Evolutionary conservation across 2,113 vertebrate genomes (phyloP), one percentile per base, ranked within the genome.

Genomic region (Brachyhypopomus occidentalis): DNA sequence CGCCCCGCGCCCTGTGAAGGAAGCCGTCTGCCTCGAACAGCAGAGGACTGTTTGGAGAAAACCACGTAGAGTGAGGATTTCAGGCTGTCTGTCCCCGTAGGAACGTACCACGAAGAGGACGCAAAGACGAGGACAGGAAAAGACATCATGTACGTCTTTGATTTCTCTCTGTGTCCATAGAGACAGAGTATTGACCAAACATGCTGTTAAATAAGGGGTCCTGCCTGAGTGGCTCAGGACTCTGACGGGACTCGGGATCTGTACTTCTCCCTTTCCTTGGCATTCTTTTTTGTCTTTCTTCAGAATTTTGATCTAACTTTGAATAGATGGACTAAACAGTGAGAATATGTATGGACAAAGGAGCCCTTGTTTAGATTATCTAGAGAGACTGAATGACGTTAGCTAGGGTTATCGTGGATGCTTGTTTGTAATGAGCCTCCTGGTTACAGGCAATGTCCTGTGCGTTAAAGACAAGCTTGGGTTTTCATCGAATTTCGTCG

Each of bases 21-120:
- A 76, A 79, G 71, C 20, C 69, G n/a, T 75, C 70, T 34, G 66
- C 34, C 77, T 78, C 64, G 66, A 71, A 82, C 76, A 85, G 82
- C 79, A 64, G 56, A n/a, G 62, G 72, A 67, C 64, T 82, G 79
- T 85, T 62, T 66, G 45, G 38, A 70, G 72, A 41, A 78, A 70
- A 71, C 63, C 74, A 62, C 62, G 63, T 12, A 36, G 55, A 75
- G 77, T 59, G 64, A 74, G 67, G 66, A 84, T 80, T 80, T 66
- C 62, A 72, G 22, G 73, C 78, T n/a, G 16, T 78, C 58, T 60
- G 2, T 72, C 64, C 82, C 41, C 76, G 22, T 63, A 41, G 60
- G 70, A 85, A 85, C 79, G 71, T 67, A 75, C 71, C 79, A 78
- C 66, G 52, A 73, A 74, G 36, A 81, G 27, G 30, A 70, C 36